A percentile compares a stretch with the other conserved stretches of the same genome.
These are phyloP conservation scores for Bostrychus sinensis DNA, from an alignment of 2,113 vertebrate genomes.

Conservation along the genomic window DNA sequence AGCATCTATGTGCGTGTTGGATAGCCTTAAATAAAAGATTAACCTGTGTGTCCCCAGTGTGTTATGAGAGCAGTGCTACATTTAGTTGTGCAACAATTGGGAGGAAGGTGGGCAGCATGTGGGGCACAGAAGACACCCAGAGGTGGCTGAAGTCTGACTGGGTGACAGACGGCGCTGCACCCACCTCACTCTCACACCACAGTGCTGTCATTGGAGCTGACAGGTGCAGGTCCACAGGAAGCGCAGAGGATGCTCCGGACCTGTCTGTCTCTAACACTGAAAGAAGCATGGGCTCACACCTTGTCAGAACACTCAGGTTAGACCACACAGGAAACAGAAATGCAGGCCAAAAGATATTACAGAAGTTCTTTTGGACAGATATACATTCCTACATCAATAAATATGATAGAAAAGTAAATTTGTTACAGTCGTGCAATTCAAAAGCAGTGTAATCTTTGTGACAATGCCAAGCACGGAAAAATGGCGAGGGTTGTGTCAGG, in stretches of 20 bases:
- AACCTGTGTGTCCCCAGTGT: conserved; percentile 66
- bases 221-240: conserved; percentile 64
- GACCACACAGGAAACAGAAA: conserved; percentile 7
- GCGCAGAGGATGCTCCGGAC: conserved; percentile 51
- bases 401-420: too few relatives aligned
- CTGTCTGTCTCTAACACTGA: conserved; percentile 52
- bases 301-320: conserved; percentile 57
- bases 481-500: too few relatives aligned
- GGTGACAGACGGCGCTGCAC: conserved; percentile 63
- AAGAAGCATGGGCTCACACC: conserved; percentile 60
- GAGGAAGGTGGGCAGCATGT: conserved; percentile 37
- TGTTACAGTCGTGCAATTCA: too few relatives aligned
- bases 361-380: background rate
- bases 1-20: conserved; percentile 53
- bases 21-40: conserved; percentile 77
- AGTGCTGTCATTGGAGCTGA: conserved; percentile 70
- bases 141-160: conserved; percentile 71
- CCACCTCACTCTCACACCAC: conserved; percentile 56
- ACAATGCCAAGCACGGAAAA: too few relatives aligned
- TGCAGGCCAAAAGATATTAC: conserved; percentile 25
- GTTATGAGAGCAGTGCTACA: conserved; percentile 60
- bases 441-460: too few relatives aligned
- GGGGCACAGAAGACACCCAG: conserved; percentile 65
- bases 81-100: conserved; percentile 43
- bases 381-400: too few relatives aligned